Evolutionary conservation across 2,888 invertebrate genomes (phyloP).

Genomic region (Megastigmus dorsalis): DNA sequence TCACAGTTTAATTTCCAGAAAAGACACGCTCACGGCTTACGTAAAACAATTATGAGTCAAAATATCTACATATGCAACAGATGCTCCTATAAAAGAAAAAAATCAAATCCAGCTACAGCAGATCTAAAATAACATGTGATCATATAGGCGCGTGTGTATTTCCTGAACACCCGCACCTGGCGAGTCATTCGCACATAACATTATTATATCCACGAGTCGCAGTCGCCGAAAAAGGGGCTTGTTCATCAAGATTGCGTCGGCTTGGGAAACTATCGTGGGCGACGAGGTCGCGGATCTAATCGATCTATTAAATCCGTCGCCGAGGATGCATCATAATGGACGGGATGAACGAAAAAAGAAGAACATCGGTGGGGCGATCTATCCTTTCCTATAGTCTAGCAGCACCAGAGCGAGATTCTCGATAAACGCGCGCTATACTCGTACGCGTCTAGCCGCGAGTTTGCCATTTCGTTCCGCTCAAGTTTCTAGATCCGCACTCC

Average conservation of each 20-base stretch:
- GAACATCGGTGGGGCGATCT: too few species aligned
- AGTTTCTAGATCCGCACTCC: too few species aligned
- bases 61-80: constrained; percentile 2
- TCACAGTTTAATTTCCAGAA: neutral
- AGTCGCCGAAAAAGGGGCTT: constrained; percentile 9
- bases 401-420: too few species aligned
- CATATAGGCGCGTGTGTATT: neutral
- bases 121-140: neutral
- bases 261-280: constrained; percentile 33
- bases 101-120: neutral
- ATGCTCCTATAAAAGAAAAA: neutral
- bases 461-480: too few species aligned
- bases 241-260: neutral
- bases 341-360: too few species aligned
- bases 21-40: neutral
- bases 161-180: neutral
- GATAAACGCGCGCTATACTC: too few species aligned
- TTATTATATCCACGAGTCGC: too few species aligned
- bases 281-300: constrained; percentile 5
- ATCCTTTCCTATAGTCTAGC: too few species aligned
- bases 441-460: too few species aligned
- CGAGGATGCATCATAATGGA: too few species aligned
- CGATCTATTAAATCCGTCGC: constrained; percentile 2
- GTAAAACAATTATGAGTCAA: constrained; percentile 21
- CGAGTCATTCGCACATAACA: neutral